Conservation (phyloP, 2,113 vertebrate species). For the Arenaria interpres region DNA sequence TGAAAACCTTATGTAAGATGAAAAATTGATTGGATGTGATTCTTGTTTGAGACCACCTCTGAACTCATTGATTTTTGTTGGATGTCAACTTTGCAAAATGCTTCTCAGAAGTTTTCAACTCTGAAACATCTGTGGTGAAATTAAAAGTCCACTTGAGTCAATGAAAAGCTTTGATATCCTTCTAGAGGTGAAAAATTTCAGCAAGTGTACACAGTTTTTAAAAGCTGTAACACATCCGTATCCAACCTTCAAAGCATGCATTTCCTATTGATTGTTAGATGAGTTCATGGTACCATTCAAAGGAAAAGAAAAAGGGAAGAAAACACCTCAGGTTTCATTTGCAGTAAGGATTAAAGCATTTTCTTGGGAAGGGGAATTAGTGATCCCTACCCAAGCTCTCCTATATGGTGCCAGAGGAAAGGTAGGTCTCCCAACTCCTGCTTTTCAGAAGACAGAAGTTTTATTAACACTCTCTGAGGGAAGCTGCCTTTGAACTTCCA, state of each 20-base stretch:
- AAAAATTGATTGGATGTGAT: conserved; percentile 44
- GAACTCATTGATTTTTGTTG: conserved; percentile 32
- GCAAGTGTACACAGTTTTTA: not conserved
- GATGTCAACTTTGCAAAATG: not conserved
- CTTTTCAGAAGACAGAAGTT: not conserved
- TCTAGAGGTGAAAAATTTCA: not conserved
- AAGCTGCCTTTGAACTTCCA: not conserved
- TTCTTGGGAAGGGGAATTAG: not conserved
- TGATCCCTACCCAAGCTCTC: not conserved
- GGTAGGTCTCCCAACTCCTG: not conserved
- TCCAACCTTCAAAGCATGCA: not conserved
- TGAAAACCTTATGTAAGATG: not conserved
- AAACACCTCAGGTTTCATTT: not conserved
- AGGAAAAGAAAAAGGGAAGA: not conserved
- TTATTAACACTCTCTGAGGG: not conserved
- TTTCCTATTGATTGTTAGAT: not conserved
- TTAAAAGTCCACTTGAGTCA: not conserved
- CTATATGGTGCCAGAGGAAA: not conserved
- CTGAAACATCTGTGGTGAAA: not conserved
- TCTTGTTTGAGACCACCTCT: not conserved
- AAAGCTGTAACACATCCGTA: not conserved
- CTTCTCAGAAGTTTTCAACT: not conserved
- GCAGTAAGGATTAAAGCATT: not conserved
- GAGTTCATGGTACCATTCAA: not conserved
- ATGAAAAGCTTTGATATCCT: not conserved